Evolutionary conservation across 2,888 invertebrate genomes (phyloP), one percentile per base, ranked within the genome.

Genomic region (Clusia tigrina): DNA sequence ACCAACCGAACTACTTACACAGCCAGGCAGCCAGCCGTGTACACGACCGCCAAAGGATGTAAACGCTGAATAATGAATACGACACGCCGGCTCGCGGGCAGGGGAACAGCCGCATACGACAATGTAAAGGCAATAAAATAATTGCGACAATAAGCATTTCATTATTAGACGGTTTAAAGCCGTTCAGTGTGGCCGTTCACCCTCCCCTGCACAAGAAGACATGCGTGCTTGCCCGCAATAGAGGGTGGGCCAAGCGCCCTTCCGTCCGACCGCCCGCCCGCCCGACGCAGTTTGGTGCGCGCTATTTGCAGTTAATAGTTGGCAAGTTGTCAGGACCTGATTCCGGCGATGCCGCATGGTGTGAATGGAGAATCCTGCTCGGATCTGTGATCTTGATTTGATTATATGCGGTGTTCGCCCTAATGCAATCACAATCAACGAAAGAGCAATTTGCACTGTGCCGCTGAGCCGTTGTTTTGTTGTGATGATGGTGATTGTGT

Each of bases 61-160:
- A 53, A 61, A 52, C 53, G 58, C 42, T 60, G 57, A 67, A 54
- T 58, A 67, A 60, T 58, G 62, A 61, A 60, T 55, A 58, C 56
- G n/a, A 53, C 24, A 17, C 32, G 48, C 18, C 24, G 42, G 38
- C 23, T 38, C 24, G 15, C 24, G 37, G 2, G 20, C 53, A 42
- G 23, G 77, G 76, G 74, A 76, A 75, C 62, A 71, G 15, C n/a
- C n/a, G n/a, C n/a, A 25, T 22, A 52, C 15, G 48, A 52, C 18
- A 69, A 70, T 76, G 77, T 76, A 71, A 76, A 78, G 80, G 79
- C 78, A 80, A 81, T 81, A 80, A 83, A 83, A 83, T 83, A 83
- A 83, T 83, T 83, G 83, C 77, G 79, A 82, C 83, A 82, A 83
- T 83, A 83, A 83, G 83, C 81, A 77, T 79, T 81, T 81, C 81